Evolutionary conservation across 2,888 invertebrate species (phyloP).

Genomic region (Drymonia ruficornis): DNA sequence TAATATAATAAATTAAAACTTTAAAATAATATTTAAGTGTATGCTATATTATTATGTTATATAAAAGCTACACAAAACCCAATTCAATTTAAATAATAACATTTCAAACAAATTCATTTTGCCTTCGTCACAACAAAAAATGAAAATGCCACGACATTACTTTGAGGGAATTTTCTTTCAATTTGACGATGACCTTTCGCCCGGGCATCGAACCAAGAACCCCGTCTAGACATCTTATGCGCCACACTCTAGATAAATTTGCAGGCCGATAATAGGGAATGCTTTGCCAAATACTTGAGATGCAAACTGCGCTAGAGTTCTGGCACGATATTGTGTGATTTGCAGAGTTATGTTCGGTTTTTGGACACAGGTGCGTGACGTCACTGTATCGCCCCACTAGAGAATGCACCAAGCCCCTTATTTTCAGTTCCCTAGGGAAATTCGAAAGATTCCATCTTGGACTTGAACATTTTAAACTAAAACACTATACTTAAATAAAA

Average conservation of each 20-base stretch:
- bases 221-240: constrained; percentile 72
- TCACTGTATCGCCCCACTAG: constrained; percentile 17
- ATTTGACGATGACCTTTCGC: constrained; percentile 74
- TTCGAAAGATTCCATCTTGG: too few relatives aligned
- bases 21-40: too few relatives aligned
- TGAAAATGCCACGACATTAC: constrained; percentile 40
- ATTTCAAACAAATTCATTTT: constrained; percentile 38
- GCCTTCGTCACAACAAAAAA: constrained; percentile 41
- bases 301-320: constrained; percentile 29
- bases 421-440: background rate
- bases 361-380: constrained; percentile 23
- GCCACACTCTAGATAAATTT: constrained; percentile 44
- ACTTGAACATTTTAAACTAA: too few relatives aligned
- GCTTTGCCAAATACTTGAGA: constrained; percentile 29
- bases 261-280: constrained; percentile 40
- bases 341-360: constrained; percentile 24
- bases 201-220: constrained; percentile 67
- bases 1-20: too few relatives aligned
- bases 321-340: constrained; percentile 26
- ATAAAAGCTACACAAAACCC: too few relatives aligned
- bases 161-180: constrained; percentile 68
- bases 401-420: background rate
- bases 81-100: background rate
- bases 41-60: too few relatives aligned
- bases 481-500: too few relatives aligned